Base-by-base conservation (phyloP, 1,140 invertebrate species). In the Aphelenchoides fujianensis region DNA sequence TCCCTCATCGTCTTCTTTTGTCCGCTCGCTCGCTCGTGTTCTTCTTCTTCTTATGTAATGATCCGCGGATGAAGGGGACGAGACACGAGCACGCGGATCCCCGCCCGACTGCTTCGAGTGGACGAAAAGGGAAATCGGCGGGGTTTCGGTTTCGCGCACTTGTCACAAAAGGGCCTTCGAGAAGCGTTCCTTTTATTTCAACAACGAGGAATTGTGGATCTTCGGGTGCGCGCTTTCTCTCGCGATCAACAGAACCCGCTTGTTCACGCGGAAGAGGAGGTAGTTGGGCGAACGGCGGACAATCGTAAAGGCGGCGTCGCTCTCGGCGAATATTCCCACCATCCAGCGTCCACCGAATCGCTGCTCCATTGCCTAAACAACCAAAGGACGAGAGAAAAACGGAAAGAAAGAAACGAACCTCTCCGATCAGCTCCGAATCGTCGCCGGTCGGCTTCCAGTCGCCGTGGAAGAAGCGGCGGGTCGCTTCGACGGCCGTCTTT, bases 271-370 rank as follows among this genome's bases (percentile, higher is more conserved):
- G 34, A 72, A 72, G n/a, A 72, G 34, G 53, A 72, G 70, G 53
- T 72, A 72, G 34, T 55, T 72, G 34, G 71, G 71, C 16, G 71
- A 72, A 48, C 71, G 62, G 16, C 70, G 19, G 9, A 72, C 71
- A 72, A 72, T 72, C 41, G 71, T 72, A 71, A 71, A 72, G 32
- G 71, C 71, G 2, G 69, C 69, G 41, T 72, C 71, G 54, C 57
- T 63, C 16, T 72, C 71, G 19, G 57, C 54, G 41, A 72, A 73
- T 5, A 72, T 59, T 16, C 32, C 48, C 31, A 72, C 71, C 69
- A 72, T 73, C 69, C 69, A 72, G 3, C 23, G 12, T 23, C 71
- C 71, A 1, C 71, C 71, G 19, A 72, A 72, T n/a, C 48, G 16
- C n/a, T 19, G 27, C 54, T 72, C 71, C 71, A 72, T 72, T 52